Percentiles rank a stretch among this genome's conserved stretches.
phyloP scores from a whole-genome alignment of 2,888 invertebrate species.

The Lycaena phlaeas region DNA sequence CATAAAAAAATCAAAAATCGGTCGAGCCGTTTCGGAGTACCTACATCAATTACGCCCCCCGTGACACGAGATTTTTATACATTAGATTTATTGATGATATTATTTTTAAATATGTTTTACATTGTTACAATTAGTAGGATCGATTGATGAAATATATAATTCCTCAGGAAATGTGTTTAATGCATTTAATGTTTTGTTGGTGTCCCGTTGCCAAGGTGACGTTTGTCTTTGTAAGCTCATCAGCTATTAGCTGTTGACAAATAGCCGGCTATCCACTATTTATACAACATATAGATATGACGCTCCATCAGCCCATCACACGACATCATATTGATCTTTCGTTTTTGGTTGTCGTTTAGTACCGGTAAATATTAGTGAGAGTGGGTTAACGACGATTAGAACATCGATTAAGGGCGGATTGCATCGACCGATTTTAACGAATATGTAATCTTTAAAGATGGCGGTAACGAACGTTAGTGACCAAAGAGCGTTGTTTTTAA shows the following conservation, averaged over 20 bases:
- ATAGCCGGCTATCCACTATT: constrained; percentile 28
- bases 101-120: too few species aligned
- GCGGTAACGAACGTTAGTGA: too few species aligned
- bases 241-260: constrained; percentile 62
- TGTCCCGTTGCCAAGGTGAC: constrained; percentile 45
- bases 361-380: neutral
- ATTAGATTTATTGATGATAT: too few species aligned
- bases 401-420: neutral
- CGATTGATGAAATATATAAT: too few species aligned
- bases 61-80: too few species aligned
- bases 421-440: too few species aligned
- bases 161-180: too few species aligned
- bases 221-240: constrained; percentile 57
- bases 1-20: too few species aligned
- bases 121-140: too few species aligned
- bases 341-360: neutral
- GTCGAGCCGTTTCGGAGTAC: too few species aligned
- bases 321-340: neutral
- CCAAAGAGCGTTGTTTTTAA: too few species aligned
- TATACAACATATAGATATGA: constrained; percentile 35
- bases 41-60: too few species aligned
- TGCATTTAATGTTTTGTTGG: constrained; percentile 40
- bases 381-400: neutral
- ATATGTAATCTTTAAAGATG: neutral
- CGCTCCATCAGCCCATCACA: constrained; percentile 26